These are phyloP conservation scores for Pipistrellus kuhlii DNA, from an alignment of 2,797 vertebrate species.

Conservation along the genomic window DNA sequence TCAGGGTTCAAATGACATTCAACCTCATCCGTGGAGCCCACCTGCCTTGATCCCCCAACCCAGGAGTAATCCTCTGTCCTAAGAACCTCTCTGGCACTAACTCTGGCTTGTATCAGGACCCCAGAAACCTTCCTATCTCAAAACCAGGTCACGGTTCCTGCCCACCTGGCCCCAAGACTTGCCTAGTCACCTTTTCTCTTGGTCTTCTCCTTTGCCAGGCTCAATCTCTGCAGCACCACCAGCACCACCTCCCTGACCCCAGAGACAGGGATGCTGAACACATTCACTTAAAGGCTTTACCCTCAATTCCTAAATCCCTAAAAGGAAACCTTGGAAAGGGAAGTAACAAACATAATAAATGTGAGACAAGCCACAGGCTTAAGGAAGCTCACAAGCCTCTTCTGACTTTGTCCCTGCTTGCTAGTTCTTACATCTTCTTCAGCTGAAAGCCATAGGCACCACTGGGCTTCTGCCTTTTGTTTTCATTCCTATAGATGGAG, in stretches of 20 bases:
- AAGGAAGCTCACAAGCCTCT: not conserved
- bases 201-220: not conserved
- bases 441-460: not conserved
- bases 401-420: not conserved
- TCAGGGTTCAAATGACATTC: not conserved
- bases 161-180: not conserved
- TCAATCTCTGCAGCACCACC: not conserved
- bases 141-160: not conserved
- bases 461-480: not conserved
- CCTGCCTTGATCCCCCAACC: not conserved
- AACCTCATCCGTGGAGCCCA: not conserved
- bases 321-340: not conserved
- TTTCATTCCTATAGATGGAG: not conserved
- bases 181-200: not conserved
- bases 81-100: not conserved
- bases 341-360: not conserved
- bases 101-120: not conserved
- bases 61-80: not conserved
- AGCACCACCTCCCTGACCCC: not conserved
- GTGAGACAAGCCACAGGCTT: not conserved
- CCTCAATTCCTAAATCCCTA: not conserved
- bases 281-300: not conserved
- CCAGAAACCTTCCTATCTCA: not conserved
- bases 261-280: not conserved
- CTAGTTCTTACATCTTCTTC: not conserved